Evolutionary conservation across 2,113 vertebrate species (phyloP).

Genomic region (Colaptes auratus): DNA sequence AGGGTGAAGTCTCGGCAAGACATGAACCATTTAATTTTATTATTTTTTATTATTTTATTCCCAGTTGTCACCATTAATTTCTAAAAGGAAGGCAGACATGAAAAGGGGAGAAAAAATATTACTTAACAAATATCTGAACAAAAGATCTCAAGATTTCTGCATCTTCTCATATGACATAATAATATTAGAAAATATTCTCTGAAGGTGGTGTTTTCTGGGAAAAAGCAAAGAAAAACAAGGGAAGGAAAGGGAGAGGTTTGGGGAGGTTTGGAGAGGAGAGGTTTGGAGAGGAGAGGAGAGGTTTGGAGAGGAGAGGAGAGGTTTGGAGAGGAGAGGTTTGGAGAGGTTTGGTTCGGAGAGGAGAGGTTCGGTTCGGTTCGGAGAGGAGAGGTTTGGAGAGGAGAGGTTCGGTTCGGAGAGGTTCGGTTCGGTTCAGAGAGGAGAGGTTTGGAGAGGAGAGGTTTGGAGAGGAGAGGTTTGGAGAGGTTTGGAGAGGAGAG

Average conservation of each 20-base stretch:
- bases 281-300: neutral
- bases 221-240: neutral
- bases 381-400: too few species aligned
- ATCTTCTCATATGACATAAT: neutral
- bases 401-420: too few species aligned
- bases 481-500: too few species aligned
- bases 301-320: too few species aligned
- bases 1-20: neutral
- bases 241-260: neutral
- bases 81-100: neutral
- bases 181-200: neutral
- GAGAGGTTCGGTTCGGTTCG: too few species aligned
- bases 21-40: neutral
- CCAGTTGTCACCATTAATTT: neutral
- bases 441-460: neutral
- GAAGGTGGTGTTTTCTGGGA: neutral
- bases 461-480: too few species aligned
- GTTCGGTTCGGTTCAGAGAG: too few species aligned
- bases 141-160: neutral
- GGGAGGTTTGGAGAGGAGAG: neutral
- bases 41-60: neutral
- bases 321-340: too few species aligned
- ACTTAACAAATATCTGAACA: neutral
- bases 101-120: neutral
- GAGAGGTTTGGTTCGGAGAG: too few species aligned